Evolutionary conservation across 2,797 vertebrate species (phyloP).

Genomic region (Melanitta fusca): DNA sequence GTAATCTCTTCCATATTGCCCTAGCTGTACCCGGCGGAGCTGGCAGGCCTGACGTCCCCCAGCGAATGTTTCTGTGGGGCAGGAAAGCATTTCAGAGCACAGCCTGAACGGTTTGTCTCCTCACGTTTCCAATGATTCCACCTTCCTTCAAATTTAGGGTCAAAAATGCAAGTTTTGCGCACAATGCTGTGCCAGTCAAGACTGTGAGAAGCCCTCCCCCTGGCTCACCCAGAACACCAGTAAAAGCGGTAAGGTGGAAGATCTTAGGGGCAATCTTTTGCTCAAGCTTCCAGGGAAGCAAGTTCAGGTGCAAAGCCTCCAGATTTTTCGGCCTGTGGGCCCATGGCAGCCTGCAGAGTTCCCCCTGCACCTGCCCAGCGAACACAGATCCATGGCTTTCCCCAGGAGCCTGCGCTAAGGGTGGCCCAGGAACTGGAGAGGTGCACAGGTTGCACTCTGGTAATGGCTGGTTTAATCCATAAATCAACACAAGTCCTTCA

Average conservation of each 20-base stretch:
- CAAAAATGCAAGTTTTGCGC: not conserved
- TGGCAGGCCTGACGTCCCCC: not conserved
- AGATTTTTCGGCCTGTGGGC: not conserved
- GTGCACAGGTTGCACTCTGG: not conserved
- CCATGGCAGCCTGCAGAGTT: not conserved
- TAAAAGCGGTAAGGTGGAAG: not conserved
- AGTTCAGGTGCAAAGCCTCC: not conserved
- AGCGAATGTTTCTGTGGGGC: not conserved
- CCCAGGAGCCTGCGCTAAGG: not conserved
- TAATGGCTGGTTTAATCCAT: not conserved
- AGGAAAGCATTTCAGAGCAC: not conserved
- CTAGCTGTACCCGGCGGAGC: not conserved
- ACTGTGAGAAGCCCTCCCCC: not conserved
- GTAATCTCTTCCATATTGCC: not conserved
- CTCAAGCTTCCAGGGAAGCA: not conserved
- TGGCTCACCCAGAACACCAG: not conserved
- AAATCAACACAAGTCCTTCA: not conserved
- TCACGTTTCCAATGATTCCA: not conserved
- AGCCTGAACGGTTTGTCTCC: not conserved
- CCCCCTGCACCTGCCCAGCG: not conserved
- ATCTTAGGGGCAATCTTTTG: not conserved
- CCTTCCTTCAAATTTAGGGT: not conserved
- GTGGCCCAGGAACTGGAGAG: not conserved
- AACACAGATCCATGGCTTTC: not conserved
- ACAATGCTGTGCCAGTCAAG: not conserved